These are phyloP conservation scores for Antennarius striatus DNA, from an alignment of 2,113 vertebrate genomes.

Conservation along the genomic window DNA sequence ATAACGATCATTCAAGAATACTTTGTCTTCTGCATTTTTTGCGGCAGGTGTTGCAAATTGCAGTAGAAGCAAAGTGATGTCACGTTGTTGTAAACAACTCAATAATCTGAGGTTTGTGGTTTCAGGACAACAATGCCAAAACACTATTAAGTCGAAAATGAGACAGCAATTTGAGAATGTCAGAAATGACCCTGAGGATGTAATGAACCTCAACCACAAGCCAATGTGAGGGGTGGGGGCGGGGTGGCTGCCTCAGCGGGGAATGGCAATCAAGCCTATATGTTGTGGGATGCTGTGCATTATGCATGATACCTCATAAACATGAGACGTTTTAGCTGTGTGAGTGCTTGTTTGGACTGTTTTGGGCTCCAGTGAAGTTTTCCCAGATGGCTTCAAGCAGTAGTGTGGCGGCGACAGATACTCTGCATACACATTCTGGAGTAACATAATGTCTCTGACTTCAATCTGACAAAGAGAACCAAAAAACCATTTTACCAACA, in stretches of 20 bases:
- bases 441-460: too few relatives aligned
- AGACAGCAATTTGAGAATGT: slow-evolving; percentile 43
- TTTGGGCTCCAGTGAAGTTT: too few relatives aligned
- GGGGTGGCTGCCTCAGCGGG: slow-evolving; percentile 13
- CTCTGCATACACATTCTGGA: too few relatives aligned
- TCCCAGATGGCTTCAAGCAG: too few relatives aligned
- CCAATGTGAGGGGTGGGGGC: slow-evolving; percentile 15
- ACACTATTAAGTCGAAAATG: slow-evolving; percentile 29
- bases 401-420: too few relatives aligned
- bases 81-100: too few relatives aligned
- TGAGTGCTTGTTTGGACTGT: background rate
- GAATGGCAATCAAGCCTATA: slow-evolving; percentile 32
- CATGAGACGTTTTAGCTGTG: background rate
- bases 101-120: background rate
- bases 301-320: background rate
- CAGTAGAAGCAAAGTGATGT: too few relatives aligned
- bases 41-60: too few relatives aligned
- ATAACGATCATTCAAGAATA: too few relatives aligned
- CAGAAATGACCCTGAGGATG: slow-evolving; percentile 39
- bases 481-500: too few relatives aligned
- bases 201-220: slow-evolving; percentile 36
- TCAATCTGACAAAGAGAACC: too few relatives aligned
- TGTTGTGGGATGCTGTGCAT: slow-evolving; percentile 30
- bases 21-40: too few relatives aligned
- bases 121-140: slow-evolving; percentile 22